Conservation (phyloP, 2,797 vertebrate species). For the Lophotriccus pileatus region DNA sequence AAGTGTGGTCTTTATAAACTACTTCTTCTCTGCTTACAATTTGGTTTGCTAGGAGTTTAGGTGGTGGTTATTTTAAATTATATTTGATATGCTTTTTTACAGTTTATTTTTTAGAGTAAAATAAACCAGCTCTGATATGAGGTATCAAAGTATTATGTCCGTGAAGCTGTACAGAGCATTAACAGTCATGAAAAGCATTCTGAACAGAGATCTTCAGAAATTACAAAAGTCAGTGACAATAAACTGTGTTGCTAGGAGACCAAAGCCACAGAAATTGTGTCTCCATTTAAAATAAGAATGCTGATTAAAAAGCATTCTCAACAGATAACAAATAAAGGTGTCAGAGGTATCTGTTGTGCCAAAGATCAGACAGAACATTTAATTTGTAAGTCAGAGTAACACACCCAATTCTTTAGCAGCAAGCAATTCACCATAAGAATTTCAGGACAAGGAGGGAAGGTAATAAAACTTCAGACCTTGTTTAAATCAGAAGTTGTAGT, state of each 20-base stretch:
- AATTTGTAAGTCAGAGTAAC: neutral
- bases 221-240: neutral
- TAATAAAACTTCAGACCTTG: neutral
- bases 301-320: constrained; percentile 6
- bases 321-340: constrained; percentile 1
- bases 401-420: neutral
- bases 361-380: neutral
- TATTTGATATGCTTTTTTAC: neutral
- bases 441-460: neutral
- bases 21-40: neutral
- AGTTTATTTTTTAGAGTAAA: neutral
- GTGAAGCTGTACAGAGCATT: neutral
- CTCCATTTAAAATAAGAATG: neutral
- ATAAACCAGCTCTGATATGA: neutral
- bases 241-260: constrained; percentile 38
- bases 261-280: neutral
- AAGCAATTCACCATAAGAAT: neutral
- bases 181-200: neutral
- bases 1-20: neutral
- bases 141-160: neutral
- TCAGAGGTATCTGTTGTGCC: neutral
- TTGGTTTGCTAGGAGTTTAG: neutral
- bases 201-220: neutral
- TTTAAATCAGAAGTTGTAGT: neutral
- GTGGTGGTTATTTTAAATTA: neutral